A percentile compares a stretch with the other conserved stretches of the same genome.
phyloP scores from a whole-genome alignment of 2,113 vertebrate species.

The Puntigrus tetrazona region DNA sequence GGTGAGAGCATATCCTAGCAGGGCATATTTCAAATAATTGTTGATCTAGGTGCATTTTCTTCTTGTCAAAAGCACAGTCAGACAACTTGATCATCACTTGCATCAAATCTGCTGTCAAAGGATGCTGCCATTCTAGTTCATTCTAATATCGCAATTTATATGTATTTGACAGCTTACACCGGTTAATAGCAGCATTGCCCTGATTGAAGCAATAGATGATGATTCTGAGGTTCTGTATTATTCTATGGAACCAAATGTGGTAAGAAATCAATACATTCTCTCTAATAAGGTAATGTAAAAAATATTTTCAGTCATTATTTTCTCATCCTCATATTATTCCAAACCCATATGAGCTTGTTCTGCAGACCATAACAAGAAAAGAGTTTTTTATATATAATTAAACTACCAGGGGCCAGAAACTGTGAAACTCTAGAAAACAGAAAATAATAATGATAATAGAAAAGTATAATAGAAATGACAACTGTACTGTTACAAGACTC shows the following conservation, averaged over 20 bases:
- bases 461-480: background rate
- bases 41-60: background rate
- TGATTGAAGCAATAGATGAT: conserved; percentile 71
- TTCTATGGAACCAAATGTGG: conserved; percentile 67
- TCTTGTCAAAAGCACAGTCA: background rate
- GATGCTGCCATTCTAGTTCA: background rate
- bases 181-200: conserved; percentile 67
- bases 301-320: background rate
- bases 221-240: conserved; percentile 74
- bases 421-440: background rate
- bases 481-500: background rate
- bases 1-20: conserved; percentile 61
- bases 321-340: background rate
- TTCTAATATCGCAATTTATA: background rate
- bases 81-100: background rate
- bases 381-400: background rate
- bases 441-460: too few species aligned
- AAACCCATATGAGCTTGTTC: background rate
- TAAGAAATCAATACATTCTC: conserved; percentile 53
- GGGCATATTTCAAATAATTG: background rate
- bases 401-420: background rate
- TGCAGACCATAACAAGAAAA: background rate
- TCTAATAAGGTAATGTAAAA: background rate
- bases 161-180: conserved; percentile 67
- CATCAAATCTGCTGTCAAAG: background rate